Evolutionary conservation across 2,113 vertebrate species (phyloP).

Genomic region (Anser brachyrhynchus): DNA sequence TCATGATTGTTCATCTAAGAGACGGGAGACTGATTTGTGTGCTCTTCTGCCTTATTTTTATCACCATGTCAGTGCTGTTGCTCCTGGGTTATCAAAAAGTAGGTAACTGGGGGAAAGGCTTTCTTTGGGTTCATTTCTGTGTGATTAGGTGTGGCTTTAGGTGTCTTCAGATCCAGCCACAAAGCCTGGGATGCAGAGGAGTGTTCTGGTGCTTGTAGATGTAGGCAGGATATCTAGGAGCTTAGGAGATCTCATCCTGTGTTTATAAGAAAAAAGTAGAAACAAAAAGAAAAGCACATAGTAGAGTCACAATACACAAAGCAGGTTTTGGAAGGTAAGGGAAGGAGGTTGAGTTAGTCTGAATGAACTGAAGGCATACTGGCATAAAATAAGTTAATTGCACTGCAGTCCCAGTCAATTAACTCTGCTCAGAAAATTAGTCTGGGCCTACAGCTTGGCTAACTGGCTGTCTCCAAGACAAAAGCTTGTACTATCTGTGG

Average conservation of each 20-base stretch:
- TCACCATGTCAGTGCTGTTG: background rate
- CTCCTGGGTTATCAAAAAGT: background rate
- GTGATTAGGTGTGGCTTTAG: background rate
- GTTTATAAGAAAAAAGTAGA: background rate
- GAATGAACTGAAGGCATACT: background rate
- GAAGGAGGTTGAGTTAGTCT: background rate
- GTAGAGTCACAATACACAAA: background rate
- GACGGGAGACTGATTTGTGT: background rate
- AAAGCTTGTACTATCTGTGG: rapidly evolving
- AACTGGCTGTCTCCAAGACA: background rate
- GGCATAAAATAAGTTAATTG: background rate
- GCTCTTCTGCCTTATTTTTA: background rate
- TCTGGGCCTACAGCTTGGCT: background rate
- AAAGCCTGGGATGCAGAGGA: background rate
- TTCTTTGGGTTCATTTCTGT: background rate
- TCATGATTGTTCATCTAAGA: background rate
- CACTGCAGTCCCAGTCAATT: background rate
- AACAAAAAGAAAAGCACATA: background rate
- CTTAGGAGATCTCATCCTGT: background rate
- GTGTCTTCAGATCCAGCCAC: background rate
- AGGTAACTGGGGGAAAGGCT: background rate
- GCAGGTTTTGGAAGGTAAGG: background rate
- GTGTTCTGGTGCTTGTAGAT: background rate
- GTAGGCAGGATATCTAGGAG: background rate
- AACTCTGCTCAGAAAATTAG: background rate